Base-by-base conservation (phyloP, 2,113 vertebrate species). In the Parotia lawesii region DNA sequence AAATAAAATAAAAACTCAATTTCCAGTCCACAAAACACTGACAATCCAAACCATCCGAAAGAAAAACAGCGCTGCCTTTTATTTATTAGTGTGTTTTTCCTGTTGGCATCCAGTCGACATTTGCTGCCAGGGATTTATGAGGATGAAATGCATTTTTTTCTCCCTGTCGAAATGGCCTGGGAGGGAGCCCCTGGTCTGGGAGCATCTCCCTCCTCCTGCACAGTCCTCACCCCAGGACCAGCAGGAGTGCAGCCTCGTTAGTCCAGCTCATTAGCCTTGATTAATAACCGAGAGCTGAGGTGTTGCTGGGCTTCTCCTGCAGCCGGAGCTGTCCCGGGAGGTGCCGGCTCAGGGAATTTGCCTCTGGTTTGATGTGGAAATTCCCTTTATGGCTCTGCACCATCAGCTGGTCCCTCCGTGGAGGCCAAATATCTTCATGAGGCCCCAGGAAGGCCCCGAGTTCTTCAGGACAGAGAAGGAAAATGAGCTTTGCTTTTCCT, bases 121-220 rank as follows among this genome's bases (percentile, higher is more conserved):
- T 85, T 70, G 79, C 87, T 96, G 92, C 87, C 94, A 70, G 85
- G 78, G 82, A 73, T 93, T 83, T 96, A 96, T 90, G 90, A 90
- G 85, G 67, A 42, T 70, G 78, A 96, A 95, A 94, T 76, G 38
- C 27, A 8, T 82, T 91, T 96, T 71, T 58, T 64, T n/a, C 2
- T 1, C 16, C 67, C 45, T 73, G 64, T 91, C 58, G 85, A 5
- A 85, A 42, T 6, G 35, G 45, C 25, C 71, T 87, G 45, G 27
- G 58, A 82, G 45, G 67, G 64, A 89, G 47, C 24, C 45, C 48
- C 45, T 5, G 1, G 7, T 8, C 56, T 45, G 42, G 37, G 64
- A 76, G 66, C 15, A 6, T 50, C 78, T 90, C 48, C 64, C 40
- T 67, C 42, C 29, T 40, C 42, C 37, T 1, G 0, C 66, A 4